A percentile compares a stretch with the other conserved stretches of the same genome.
phyloP scores from a whole-genome alignment of 2,113 vertebrate species.

The Rhodinocichla rosea region DNA sequence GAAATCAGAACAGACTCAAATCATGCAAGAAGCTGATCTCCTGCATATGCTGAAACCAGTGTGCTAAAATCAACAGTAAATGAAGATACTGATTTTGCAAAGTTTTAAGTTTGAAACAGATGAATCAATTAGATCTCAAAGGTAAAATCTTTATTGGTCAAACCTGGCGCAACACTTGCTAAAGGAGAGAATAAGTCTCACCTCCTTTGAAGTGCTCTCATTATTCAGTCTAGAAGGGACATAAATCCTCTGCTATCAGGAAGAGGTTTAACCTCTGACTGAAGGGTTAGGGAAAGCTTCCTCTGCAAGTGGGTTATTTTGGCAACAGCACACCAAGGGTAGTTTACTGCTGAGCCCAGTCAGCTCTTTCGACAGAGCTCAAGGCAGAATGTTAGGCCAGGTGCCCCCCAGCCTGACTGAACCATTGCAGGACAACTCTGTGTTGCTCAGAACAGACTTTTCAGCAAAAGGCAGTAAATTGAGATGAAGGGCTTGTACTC shows the following conservation, averaged over 20 bases:
- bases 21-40: not conserved
- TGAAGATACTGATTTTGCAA: not conserved
- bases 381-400: not conserved
- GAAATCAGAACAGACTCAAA: not conserved
- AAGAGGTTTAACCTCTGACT: not conserved
- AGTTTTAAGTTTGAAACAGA: not conserved
- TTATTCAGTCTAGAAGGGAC: not conserved
- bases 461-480: not conserved
- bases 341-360: not conserved
- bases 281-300: not conserved
- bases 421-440: not conserved
- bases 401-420: not conserved
- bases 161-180: not conserved
- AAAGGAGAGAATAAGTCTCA: not conserved
- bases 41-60: not conserved
- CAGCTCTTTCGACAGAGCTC: not conserved
- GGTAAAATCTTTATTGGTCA: not conserved
- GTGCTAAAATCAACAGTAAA: not conserved
- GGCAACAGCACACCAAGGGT: not conserved
- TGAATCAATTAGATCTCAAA: not conserved
- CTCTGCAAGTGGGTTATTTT: not conserved
- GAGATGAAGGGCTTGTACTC: not conserved
- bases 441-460: not conserved
- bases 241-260: not conserved
- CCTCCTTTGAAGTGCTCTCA: not conserved